These are phyloP conservation scores for Xanthorhoe spadicearia DNA, from an alignment of 2,888 invertebrate species.

Conservation along the genomic window DNA sequence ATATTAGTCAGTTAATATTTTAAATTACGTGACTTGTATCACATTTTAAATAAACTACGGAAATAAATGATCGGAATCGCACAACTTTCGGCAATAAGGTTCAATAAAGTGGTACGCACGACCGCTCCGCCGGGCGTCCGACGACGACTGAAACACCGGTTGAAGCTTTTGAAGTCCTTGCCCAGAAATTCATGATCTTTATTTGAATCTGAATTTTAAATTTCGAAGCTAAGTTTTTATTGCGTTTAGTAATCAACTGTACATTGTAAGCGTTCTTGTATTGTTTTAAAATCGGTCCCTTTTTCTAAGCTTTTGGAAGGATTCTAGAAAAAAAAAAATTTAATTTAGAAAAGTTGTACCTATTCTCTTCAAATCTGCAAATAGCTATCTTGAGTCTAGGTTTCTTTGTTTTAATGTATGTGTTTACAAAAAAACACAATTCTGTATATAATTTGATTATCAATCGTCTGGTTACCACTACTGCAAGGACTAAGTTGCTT, in stretches of 20 bases:
- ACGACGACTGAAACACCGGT: slow-evolving; percentile 17
- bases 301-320: background rate
- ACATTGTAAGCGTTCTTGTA: background rate
- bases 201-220: background rate
- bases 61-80: slow-evolving; percentile 2
- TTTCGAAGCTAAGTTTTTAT: background rate
- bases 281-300: background rate
- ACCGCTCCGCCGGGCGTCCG: slow-evolving; percentile 7
- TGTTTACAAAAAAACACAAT: too few relatives aligned
- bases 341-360: too few relatives aligned
- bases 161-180: background rate
- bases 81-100: slow-evolving; percentile 12
- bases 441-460: too few relatives aligned
- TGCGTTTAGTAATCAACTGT: background rate
- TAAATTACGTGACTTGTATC: background rate
- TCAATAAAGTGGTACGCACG: slow-evolving; percentile 1
- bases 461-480: too few relatives aligned
- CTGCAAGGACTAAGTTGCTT: too few relatives aligned
- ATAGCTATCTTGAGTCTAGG: background rate
- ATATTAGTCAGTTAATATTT: background rate
- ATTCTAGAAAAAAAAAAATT: too few relatives aligned
- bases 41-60: background rate
- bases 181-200: background rate
- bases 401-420: too few relatives aligned
- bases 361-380: too few relatives aligned